Percentiles rank a stretch among this genome's conserved stretches.
Evolutionary conservation across 2,113 vertebrate genomes (phyloP).

Genomic region (Colistium nudipinnis): DNA sequence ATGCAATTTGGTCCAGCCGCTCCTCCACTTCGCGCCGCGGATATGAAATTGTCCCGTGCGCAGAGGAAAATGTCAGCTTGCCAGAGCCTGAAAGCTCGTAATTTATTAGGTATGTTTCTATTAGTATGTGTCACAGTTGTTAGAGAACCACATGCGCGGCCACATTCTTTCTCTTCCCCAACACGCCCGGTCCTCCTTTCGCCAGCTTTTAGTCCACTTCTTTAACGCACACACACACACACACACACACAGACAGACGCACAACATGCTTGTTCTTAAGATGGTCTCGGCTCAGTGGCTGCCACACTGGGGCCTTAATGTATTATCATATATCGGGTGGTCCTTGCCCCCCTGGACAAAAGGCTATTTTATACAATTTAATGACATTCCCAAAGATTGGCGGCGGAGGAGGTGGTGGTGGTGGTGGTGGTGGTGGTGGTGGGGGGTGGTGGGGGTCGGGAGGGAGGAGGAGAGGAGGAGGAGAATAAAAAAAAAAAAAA

Average conservation of each 20-base stretch:
- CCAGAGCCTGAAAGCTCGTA: conserved; percentile 99
- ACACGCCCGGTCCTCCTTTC: conserved; percentile 40
- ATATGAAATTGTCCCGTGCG: conserved; percentile 99
- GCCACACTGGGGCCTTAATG: conserved; percentile 96
- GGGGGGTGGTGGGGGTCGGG: too few relatives aligned
- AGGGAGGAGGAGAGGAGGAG: conserved; percentile 64
- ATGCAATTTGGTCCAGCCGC: conserved; percentile 94
- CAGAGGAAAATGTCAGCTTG: conserved; percentile 99
- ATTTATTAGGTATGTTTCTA: conserved; percentile 99
- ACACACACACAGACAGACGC: conserved; percentile 79
- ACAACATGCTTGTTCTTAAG: conserved; percentile 90
- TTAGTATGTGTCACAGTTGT: conserved; percentile 99
- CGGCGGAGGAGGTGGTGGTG: not conserved
- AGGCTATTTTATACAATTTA: conserved; percentile 99
- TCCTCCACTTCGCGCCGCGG: conserved; percentile 85
- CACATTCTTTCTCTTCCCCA: conserved; percentile 42
- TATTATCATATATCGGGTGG: conserved; percentile 99
- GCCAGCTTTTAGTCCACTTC: conserved; percentile 64
- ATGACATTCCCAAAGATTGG: conserved; percentile 95
- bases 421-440: not conserved
- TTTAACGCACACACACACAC: conserved; percentile 25
- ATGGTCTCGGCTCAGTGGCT: conserved; percentile 95
- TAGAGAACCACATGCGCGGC: conserved; percentile 87
- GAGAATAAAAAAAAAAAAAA: conserved; percentile 5
- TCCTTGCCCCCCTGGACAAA: conserved; percentile 99